Percentiles rank a stretch among this genome's conserved stretches.
Evolutionary conservation across 2,797 vertebrate genomes (phyloP).

Genomic region (Trachurus trachurus): DNA sequence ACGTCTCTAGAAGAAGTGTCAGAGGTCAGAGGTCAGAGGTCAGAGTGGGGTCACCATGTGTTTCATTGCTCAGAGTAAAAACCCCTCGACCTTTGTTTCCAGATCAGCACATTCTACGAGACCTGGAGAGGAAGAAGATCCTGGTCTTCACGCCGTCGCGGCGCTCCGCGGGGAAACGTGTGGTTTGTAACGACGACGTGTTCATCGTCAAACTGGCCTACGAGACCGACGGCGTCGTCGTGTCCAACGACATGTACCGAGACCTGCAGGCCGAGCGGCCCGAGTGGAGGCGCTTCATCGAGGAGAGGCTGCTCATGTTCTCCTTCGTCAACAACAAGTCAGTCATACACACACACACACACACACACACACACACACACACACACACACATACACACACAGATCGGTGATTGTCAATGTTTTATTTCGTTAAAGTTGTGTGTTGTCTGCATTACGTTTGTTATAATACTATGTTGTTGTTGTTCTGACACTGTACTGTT

Average conservation of each 20-base stretch:
- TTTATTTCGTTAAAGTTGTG: no score
- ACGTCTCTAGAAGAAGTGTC: no score
- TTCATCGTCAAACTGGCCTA: slow-evolving; percentile 85
- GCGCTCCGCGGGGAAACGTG: slow-evolving; percentile 79
- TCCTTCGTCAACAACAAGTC: slow-evolving; percentile 87
- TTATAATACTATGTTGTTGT: no score
- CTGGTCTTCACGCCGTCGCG: slow-evolving; percentile 86
- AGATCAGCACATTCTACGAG: slow-evolving; percentile 85
- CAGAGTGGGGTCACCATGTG: background rate
- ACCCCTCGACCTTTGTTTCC: background rate
- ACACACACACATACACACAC: no score
- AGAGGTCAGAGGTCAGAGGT: background rate
- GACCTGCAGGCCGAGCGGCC: slow-evolving; percentile 85
- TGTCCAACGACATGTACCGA: slow-evolving; percentile 87
- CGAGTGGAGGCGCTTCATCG: slow-evolving; percentile 86
- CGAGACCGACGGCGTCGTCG: slow-evolving; percentile 81
- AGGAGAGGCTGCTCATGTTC: slow-evolving; percentile 86
- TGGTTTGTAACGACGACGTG: slow-evolving; percentile 86
- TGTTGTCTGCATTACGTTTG: no score
- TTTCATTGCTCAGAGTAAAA: background rate
- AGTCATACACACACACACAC: slow-evolving; percentile 29
- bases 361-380: no score
- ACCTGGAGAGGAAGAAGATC: slow-evolving; percentile 83
- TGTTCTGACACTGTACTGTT: no score
- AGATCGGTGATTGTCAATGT: no score